Evolutionary conservation across 2,113 vertebrate genomes (phyloP).

Genomic region (Rattus rattus): DNA sequence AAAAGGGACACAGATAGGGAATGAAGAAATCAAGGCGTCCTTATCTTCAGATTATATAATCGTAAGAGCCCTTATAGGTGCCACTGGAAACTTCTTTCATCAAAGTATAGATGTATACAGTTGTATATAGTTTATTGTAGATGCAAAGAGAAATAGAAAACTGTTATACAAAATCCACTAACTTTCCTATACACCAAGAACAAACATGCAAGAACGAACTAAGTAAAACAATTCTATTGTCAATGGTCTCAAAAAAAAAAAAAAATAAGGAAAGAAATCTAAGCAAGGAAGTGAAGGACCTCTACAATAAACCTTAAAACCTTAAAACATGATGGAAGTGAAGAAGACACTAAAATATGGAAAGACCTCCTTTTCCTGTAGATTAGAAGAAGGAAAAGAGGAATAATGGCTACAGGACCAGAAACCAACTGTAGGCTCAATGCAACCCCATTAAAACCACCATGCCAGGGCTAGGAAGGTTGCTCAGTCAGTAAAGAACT

Average conservation of each 20-base stretch:
- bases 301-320: not conserved
- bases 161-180: not conserved
- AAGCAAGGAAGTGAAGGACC: not conserved
- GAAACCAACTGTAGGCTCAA: not conserved
- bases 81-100: not conserved
- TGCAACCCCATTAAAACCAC: not conserved
- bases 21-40: not conserved
- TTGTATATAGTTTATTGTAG: too few relatives aligned
- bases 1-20: not conserved
- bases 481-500: not conserved
- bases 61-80: not conserved
- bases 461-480: not conserved
- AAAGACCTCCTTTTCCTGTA: not conserved
- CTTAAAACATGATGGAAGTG: not conserved
- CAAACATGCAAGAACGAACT: not conserved
- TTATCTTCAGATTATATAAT: not conserved
- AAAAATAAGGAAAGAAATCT: not conserved
- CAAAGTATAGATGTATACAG: not conserved
- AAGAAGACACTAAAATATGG: not conserved
- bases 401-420: not conserved
- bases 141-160: not conserved
- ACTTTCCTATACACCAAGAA: not conserved
- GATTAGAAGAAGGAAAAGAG: not conserved
- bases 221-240: not conserved
- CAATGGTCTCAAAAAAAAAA: not conserved